Base-by-base conservation (phyloP, 1,140 invertebrate genomes). In the Papilio xuthus region DNA sequence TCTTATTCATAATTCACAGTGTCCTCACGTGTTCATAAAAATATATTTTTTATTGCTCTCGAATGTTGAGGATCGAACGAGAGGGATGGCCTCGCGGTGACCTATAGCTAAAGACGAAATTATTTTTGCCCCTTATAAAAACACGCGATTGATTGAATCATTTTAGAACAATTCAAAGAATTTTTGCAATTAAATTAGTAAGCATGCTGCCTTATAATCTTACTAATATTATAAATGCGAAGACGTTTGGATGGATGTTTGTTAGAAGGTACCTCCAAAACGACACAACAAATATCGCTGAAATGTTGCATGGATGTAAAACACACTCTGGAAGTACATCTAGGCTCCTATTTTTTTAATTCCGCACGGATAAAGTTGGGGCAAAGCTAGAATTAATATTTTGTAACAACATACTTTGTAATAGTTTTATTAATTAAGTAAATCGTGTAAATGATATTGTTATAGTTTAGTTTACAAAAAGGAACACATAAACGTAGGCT, bases 11-110 rank as follows among this genome's bases (percentile, higher is more conserved):
- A 84, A 86, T 86, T 87, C 83, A 88, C 73, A 75, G 77, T 81
- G 85, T 87, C 84, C 84, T 87, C 83, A 81, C 80, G 79, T 81
- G 82, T 72, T 83, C 85, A 88, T 89, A 89, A 88, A 83, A 85
- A 75, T 79, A 80, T 84, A 82, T 84, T 88, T 87, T 86, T 87
- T 86, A 85, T 84, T 82, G 78, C 77, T 83, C 78, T 81, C 84
- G 81, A 89, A 82, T 80, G 67, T 77, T 75, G 83, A 84, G 82
- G 82, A 88, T 82, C 82, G 82, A 83, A 84, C 82, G 83, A 88
- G 85, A 84, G 82, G 84, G 75, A 28, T 76, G 88, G 86, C 88
- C 89, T 90, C 85, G 88, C 53, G 26, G 12, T 83, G 87, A 85
- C 85, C 88, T 89, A 84, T 81, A 84, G 78, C 78, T 77, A 80